Evolutionary conservation across 2,113 vertebrate genomes (phyloP).

Genomic region (Herpetotheres cachinnans): DNA sequence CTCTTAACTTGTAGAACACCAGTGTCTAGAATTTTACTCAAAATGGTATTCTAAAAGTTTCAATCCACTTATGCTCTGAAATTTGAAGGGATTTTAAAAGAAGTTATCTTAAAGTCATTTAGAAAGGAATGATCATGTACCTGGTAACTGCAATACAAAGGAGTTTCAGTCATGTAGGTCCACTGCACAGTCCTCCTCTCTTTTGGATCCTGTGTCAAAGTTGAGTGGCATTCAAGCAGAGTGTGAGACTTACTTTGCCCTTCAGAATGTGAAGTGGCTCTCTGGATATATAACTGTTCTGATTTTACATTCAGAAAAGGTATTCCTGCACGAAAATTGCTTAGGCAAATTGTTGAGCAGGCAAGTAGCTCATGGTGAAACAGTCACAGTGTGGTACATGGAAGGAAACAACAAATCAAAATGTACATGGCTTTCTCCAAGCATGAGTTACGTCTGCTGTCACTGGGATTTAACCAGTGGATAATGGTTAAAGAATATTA

Average conservation of each 20-base stretch:
- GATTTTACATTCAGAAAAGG: not conserved
- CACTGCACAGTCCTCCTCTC: not conserved
- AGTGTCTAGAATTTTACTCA: not conserved
- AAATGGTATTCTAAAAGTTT: not conserved
- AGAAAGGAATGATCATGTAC: not conserved
- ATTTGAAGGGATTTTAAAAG: not conserved
- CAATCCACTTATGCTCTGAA: not conserved
- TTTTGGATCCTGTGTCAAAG: not conserved
- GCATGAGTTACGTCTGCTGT: not conserved
- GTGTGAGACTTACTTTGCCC: not conserved
- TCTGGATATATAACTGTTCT: not conserved
- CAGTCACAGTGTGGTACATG: not conserved
- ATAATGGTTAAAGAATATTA: not conserved
- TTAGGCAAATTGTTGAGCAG: not conserved
- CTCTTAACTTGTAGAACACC: not conserved
- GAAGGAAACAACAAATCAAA: not conserved
- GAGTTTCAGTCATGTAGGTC: not conserved
- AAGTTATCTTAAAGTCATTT: not conserved
- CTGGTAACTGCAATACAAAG: not conserved
- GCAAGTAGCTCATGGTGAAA: not conserved
- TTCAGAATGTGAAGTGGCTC: not conserved
- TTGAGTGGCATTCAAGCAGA: not conserved
- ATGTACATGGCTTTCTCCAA: not conserved
- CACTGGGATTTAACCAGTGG: not conserved
- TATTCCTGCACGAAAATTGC: not conserved